A percentile compares a stretch with the other conserved stretches of the same genome.
phyloP scores from a whole-genome alignment of 2,888 invertebrate species.

The Flexamia atlantica region DNA sequence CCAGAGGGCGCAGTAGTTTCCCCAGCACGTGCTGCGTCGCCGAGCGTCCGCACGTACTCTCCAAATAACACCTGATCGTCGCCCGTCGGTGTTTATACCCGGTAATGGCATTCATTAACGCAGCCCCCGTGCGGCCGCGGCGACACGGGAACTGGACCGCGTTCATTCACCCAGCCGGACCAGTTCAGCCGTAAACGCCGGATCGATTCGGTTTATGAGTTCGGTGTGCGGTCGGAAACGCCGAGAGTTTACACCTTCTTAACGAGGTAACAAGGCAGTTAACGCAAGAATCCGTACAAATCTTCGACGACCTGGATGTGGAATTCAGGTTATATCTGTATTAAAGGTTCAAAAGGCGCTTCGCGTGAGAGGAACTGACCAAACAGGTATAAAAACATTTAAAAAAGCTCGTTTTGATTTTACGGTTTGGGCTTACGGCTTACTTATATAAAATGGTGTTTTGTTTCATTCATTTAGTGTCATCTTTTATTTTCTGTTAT shows the following conservation, averaged over 20 bases:
- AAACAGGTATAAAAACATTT: too few relatives aligned
- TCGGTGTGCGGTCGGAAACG: neutral
- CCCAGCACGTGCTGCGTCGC: neutral
- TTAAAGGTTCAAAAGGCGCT: neutral
- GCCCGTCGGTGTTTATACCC: conserved; percentile 31
- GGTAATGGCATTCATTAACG: conserved; percentile 31
- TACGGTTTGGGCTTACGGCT: too few relatives aligned
- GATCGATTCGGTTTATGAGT: neutral
- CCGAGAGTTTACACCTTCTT: neutral
- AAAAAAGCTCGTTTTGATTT: too few relatives aligned
- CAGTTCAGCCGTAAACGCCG: neutral
- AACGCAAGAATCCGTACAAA: neutral
- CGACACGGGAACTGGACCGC: neutral
- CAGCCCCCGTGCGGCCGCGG: neutral
- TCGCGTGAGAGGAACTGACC: too few relatives aligned
- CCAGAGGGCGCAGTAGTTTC: neutral
- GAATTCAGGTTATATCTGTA: neutral
- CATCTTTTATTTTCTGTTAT: too few relatives aligned
- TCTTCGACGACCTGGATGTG: neutral
- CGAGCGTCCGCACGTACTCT: neutral
- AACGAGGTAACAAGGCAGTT: neutral
- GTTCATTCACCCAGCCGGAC: conserved; percentile 35
- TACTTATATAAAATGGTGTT: too few relatives aligned
- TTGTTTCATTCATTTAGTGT: too few relatives aligned
- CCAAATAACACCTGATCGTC: conserved; percentile 28